Conservation (phyloP, 2,888 invertebrate genomes). For the Ferrisia virgata region DNA sequence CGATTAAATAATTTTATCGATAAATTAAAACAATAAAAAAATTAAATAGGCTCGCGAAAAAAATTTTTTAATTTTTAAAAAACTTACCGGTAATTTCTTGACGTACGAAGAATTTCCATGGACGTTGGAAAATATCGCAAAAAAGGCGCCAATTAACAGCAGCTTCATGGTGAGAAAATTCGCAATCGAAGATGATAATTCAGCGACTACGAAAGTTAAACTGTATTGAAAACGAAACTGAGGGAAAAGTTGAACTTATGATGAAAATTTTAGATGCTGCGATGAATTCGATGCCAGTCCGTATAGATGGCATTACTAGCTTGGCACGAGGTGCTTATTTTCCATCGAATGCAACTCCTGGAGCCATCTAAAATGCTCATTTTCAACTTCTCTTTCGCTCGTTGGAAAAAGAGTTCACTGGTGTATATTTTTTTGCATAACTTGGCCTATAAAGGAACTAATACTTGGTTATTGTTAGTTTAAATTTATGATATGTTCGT, state of each 20-base stretch:
- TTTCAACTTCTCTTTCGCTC: not conserved
- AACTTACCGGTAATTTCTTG: slow-evolving; percentile 30
- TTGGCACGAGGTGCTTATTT: not conserved
- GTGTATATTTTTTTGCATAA: not conserved
- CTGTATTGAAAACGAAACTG: slow-evolving; percentile 32
- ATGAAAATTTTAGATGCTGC: not conserved
- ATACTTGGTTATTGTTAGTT: too few relatives aligned
- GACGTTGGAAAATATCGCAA: slow-evolving; percentile 38
- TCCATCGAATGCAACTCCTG: not conserved
- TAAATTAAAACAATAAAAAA: not conserved
- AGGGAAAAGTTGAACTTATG: not conserved
- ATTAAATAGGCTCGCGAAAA: not conserved
- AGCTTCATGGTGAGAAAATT: slow-evolving; percentile 23
- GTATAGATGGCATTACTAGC: slow-evolving; percentile 3
- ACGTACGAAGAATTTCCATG: not conserved
- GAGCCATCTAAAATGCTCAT: not conserved
- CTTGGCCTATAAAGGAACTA: not conserved
- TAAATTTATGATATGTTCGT: not conserved
- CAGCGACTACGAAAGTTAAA: slow-evolving; percentile 28
- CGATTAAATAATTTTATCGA: not conserved
- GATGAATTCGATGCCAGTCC: not conserved
- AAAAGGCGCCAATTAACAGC: slow-evolving; percentile 36
- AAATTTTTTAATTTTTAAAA: too few relatives aligned
- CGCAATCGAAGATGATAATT: slow-evolving; percentile 35
- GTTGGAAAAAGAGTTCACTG: not conserved